Evolutionary conservation across 2,888 invertebrate genomes (phyloP), one percentile per base, ranked within the genome.

Genomic region (Yponomeuta cagnagella): DNA sequence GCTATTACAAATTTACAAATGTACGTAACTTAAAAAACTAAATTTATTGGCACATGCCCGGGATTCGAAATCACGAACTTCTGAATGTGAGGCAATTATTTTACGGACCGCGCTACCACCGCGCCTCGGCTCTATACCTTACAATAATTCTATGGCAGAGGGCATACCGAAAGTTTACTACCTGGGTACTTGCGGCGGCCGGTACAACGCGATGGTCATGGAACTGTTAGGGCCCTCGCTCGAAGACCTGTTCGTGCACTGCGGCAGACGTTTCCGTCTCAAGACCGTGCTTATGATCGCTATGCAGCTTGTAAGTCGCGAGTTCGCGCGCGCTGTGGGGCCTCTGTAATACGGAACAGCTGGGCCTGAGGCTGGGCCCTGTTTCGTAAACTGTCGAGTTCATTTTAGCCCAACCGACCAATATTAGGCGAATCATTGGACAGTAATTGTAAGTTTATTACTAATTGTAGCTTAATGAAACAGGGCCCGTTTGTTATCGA

Each of bases 131-230:
- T 43, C 43, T 43, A 43, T 43, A 12, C 52, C 52, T 58, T 58
- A 58, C 15, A 15, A 58, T 15, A 58, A 15, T 58, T 58, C 15
- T 58, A 58, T 58, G 90, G 89, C 93, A 98, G 99, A 99, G 94
- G 99, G 99, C 86, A 94, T 99, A 89, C 99, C 99, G 82, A 98
- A 99, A 94, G 98, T 99, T 81, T 99, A 97, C 94, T 99, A 99
- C 94, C 98, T 99, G 94, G 99, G 99, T 78, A 99, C 99, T 79
- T 99, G 99, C 94, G 99, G 99, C 85, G 99, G 99, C 94, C 91
- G 92, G 82, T 99, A 98, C 95, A 99, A 99, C 94, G 99, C 99
- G 85, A 95, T 99, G 93, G 99, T 99, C 87, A 97, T 99, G 97
- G 99, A 99, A 94, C 95, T 99, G 86, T 95, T 99, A 88, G 99